These are phyloP conservation scores for Cirrhinus molitorella DNA, from an alignment of 2,797 vertebrate genomes.

Conservation along the genomic window DNA sequence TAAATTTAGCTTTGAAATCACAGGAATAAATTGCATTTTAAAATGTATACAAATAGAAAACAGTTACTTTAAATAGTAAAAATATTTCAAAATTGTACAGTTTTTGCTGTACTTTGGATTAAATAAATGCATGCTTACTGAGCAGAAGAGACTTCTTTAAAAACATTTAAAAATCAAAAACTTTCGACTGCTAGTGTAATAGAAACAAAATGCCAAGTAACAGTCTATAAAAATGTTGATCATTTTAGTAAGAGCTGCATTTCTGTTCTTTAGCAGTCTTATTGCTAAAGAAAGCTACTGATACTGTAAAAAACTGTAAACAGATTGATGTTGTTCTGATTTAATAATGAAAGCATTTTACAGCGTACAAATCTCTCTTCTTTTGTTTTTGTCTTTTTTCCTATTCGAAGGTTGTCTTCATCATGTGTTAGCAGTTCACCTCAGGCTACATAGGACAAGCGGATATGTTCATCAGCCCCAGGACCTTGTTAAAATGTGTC, in stretches of 20 bases:
- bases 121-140: no score
- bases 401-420: conserved; percentile 49
- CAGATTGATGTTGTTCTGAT: neutral
- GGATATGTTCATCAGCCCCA: conserved; percentile 78
- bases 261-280: neutral
- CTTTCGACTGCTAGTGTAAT: neutral
- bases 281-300: neutral
- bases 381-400: conserved; percentile 19
- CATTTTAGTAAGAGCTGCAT: neutral
- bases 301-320: neutral
- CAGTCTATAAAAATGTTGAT: neutral
- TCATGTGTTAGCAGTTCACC: conserved; percentile 48
- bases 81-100: no score
- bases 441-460: conserved; percentile 44
- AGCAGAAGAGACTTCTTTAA: no score
- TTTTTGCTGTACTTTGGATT: no score
- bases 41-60: no score
- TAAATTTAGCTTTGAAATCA: no score
- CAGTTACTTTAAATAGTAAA: no score
- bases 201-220: neutral
- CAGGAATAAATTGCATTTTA: no score
- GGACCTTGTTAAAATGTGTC: conserved; percentile 73
- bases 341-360: neutral
- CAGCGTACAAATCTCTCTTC: neutral
- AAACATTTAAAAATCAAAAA: no score